Base-by-base conservation (phyloP, 2,113 vertebrate genomes). In the Gyps fulvus region DNA sequence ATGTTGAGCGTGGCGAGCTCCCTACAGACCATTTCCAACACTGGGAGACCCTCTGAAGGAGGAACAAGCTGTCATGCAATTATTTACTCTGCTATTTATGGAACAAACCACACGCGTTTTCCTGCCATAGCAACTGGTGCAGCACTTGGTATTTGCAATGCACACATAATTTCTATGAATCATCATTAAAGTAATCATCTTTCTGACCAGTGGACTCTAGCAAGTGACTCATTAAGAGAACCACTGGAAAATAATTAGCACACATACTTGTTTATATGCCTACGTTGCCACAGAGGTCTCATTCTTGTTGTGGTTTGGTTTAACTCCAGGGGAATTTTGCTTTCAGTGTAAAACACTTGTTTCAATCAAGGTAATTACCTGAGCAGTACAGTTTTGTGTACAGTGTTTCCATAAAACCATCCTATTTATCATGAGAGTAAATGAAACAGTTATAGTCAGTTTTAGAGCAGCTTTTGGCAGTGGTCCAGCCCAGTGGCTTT, bases 361-460 rank as follows among this genome's bases (percentile, higher is more conserved):
- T 94, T 96, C 84, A 95, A 93, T 97, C 89, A 95, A 91, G 74
- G 71, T 95, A 97, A 97, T 97, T 95, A 97, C 91, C 91, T 95
- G 88, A 95, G 82, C 82, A 73, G 55, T 70, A 67, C 78, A 90
- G 82, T 95, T 96, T 94, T 96, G 94, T 90, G 87, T 90, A 67
- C 76, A 90, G 76, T 78, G 90, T n/a, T 94, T 89, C 90, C 82
- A 85, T 86, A 93, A 96, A 95, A 93, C 50, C 36, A 62, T 57
- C 57, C 63, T 79, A 89, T 95, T 97, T 87, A 90, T 95, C 85
- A 76, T 18, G 49, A 81, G 76, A 79, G 61, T 47, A 95, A 96
- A 81, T 83, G 81, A 43, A 93, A 90, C 73, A 63, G 32, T 90
- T 89, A 76, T n/a, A 89, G 49, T 17, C 26, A 7, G 1, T 76